Percentiles rank a stretch among this genome's conserved stretches.
phyloP scores from a whole-genome alignment of 2,888 invertebrate species.

The Sinhomidia bicolor region DNA sequence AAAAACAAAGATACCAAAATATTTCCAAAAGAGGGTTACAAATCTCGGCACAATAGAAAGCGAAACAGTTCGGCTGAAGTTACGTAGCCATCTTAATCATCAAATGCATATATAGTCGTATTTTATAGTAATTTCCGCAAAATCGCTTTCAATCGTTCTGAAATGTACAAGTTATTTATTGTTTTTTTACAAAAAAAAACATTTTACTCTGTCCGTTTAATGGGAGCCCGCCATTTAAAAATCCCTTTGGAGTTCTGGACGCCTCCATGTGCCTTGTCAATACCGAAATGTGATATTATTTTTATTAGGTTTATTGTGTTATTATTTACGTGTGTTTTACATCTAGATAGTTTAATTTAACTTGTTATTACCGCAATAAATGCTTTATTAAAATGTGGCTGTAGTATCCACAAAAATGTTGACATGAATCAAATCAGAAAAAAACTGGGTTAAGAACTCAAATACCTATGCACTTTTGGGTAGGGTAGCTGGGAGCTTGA shows the following conservation, averaged over 20 bases:
- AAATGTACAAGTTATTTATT: conserved; percentile 66
- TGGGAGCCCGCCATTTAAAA: neutral
- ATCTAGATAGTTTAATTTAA: neutral
- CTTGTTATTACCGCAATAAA: neutral
- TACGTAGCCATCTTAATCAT: neutral
- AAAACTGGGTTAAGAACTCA: too few species aligned
- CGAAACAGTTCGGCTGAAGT: conserved; percentile 72
- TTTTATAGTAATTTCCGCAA: conserved; percentile 15
- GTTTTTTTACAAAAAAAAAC: conserved; percentile 6
- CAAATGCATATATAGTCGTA: neutral
- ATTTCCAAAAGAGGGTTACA: conserved; percentile 80
- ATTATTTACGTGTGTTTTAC: neutral
- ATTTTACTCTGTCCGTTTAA: conserved; percentile 41
- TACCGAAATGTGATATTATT: conserved; percentile 78
- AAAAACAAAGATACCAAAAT: conserved; percentile 78
- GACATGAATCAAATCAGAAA: neutral
- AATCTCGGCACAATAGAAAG: conserved; percentile 79
- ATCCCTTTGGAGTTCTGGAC: conserved; percentile 42
- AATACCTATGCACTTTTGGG: too few species aligned
- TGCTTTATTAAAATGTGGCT: conserved; percentile 9
- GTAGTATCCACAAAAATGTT: neutral
- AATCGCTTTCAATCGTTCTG: conserved; percentile 39
- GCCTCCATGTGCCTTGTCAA: conserved; percentile 76
- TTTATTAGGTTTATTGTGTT: conserved; percentile 49
- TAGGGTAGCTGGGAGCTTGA: too few species aligned